Evolutionary conservation across 2,888 invertebrate genomes (phyloP), one percentile per base, ranked within the genome.

Genomic region (Drosophila anomalata): DNA sequence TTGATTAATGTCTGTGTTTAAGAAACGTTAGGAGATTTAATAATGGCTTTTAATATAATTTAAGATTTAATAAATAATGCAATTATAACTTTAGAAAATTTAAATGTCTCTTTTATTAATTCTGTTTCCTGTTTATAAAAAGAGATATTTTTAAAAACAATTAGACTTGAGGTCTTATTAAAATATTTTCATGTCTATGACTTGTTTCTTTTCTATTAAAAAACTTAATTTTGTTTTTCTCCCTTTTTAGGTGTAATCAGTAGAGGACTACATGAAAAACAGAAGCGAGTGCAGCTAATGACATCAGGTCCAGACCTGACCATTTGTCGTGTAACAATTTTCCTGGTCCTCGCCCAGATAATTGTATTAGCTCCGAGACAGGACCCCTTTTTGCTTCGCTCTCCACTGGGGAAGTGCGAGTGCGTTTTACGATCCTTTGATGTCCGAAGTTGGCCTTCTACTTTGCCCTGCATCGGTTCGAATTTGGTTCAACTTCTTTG

Each of bases 311-410:
- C 73, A 61, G 81, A 87, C 74, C 76, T 79, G 70, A 55, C 61
- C 70, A 75, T 72, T 87, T 75, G 78, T 78, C 70, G 58, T 67
- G 71, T 55, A 53, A 26, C 55, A 42, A 46, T 12, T 60, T 52
- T 24, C 17, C 65, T 44, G 42, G 46, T 62, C 53, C 60, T 31
- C 55, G 54, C 48, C 76, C 76, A 54, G 75, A 76, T 81, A 84
- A 84, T 84, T 87, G 79, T 77, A 79, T 87, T 85, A 81, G 73
- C 71, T 74, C 65, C 68, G 73, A 61, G 70, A 65, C 82, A 33
- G 51, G 47, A 26, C 44, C 53, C 39, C 53, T 65, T 42, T 44
- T 61, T 24, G 1, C 22, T 52, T 57, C n/a, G 29, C 31, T 41
- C 36, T 14, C 17, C 14, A 22, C 4, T 8, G 31, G 17, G 6